Evolutionary conservation across 1,140 invertebrate species (phyloP).

Genomic region (Akabosia matsudoensis): DNA sequence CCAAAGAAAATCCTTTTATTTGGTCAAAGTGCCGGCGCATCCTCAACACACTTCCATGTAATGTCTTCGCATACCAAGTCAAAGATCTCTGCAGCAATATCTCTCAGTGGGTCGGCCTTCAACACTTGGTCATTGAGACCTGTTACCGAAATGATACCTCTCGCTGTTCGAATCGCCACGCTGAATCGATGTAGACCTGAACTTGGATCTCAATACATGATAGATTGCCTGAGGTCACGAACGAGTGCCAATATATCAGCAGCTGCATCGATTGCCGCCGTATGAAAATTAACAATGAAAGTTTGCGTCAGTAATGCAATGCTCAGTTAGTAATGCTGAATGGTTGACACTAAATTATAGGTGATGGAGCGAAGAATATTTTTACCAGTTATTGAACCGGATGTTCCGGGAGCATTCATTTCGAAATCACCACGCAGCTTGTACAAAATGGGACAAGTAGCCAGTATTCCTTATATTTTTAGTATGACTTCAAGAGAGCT

Average conservation of each 20-base stretch:
- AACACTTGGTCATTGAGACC: slow-evolving; percentile 20
- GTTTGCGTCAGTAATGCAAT: too few relatives aligned
- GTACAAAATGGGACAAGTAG: slow-evolving; percentile 27
- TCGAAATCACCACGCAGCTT: slow-evolving; percentile 26
- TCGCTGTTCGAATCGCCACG: background rate
- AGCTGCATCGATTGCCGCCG: background rate
- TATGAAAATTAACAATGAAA: too few relatives aligned
- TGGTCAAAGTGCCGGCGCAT: slow-evolving; percentile 7
- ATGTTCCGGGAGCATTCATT: slow-evolving; percentile 27
- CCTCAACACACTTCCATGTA: slow-evolving; percentile 3
- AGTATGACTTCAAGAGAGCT: slow-evolving; percentile 21
- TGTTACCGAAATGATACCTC: background rate
- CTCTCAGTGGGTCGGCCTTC: slow-evolving; percentile 17
- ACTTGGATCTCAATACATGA: background rate
- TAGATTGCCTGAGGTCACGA: background rate
- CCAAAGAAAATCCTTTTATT: background rate
- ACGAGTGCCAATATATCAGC: background rate
- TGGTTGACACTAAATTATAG: too few relatives aligned
- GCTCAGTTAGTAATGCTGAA: too few relatives aligned
- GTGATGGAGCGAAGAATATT: slow-evolving; percentile 3
- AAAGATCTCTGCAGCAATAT: slow-evolving; percentile 4
- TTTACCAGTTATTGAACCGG: background rate
- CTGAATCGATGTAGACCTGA: background rate
- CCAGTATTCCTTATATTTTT: slow-evolving; percentile 33
- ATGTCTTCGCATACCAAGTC: background rate